A percentile compares a stretch with the other conserved stretches of the same genome.
Conservation (phyloP, 2,888 invertebrate species). For the Nematopogon swammerdamellus region DNA sequence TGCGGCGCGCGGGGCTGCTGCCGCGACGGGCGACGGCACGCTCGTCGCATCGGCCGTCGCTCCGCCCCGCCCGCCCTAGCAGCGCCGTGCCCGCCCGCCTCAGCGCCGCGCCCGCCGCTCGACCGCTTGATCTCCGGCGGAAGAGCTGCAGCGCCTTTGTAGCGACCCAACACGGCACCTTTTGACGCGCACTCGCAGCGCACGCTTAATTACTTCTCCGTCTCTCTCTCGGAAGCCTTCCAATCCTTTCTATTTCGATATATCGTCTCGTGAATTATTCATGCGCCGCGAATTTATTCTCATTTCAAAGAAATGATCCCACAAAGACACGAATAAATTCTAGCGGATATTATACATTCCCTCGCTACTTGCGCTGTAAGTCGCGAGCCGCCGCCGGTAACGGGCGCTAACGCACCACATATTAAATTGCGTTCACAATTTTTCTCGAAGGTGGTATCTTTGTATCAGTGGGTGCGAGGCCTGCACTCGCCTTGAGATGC, state of each 20-base stretch:
- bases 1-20: background rate
- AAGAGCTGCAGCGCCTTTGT: background rate
- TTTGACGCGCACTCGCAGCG: background rate
- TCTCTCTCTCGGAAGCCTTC: background rate
- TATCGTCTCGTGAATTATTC: background rate
- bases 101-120: background rate
- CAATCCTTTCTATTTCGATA: background rate
- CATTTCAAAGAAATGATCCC: background rate
- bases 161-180: background rate
- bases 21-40: background rate
- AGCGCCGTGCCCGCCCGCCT: too few relatives aligned
- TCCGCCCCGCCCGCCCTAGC: background rate
- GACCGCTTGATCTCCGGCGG: background rate
- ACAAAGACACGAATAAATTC: background rate
- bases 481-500: slow-evolving; percentile 54
- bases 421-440: slow-evolving; percentile 51
- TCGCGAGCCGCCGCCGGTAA: background rate
- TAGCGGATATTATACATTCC: background rate
- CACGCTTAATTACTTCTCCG: background rate
- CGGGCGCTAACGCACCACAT: slow-evolving; percentile 34
- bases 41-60: background rate
- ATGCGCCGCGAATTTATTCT: background rate
- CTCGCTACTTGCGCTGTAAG: background rate
- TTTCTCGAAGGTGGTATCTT: slow-evolving; percentile 42
- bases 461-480: slow-evolving; percentile 30